Evolutionary conservation across 1,140 invertebrate species (phyloP).

Genomic region (Drosophila murphyi): DNA sequence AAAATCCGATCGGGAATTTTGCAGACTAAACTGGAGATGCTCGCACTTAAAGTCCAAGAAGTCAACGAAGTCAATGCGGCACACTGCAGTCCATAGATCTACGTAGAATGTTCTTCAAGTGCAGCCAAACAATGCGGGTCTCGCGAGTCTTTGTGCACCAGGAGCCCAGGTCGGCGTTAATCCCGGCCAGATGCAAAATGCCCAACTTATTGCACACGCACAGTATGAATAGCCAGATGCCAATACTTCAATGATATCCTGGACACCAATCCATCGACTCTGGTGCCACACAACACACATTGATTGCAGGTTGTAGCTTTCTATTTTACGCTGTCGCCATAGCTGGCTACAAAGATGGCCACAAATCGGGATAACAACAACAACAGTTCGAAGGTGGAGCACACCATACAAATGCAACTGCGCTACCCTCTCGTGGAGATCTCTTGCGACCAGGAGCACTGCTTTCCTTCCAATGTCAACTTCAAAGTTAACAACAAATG

Average conservation of each 20-base stretch:
- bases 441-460: conserved; percentile 96
- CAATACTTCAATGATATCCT: conserved; percentile 96
- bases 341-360: conserved; percentile 95
- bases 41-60: conserved; percentile 92
- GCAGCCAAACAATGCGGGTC: conserved; percentile 68
- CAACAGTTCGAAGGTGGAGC: conserved; percentile 89
- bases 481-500: conserved; percentile 98
- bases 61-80: conserved; percentile 88
- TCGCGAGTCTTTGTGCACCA: conserved; percentile 58
- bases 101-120: conserved; percentile 77
- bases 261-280: conserved; percentile 94
- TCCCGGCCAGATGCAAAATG: conserved; percentile 55
- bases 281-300: conserved; percentile 91
- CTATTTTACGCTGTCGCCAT: conserved; percentile 95
- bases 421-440: conserved; percentile 96
- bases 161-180: conserved; percentile 53
- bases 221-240: conserved; percentile 84
- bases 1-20: conserved; percentile 94
- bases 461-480: conserved; percentile 96
- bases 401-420: conserved; percentile 90
- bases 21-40: conserved; percentile 88
- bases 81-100: conserved; percentile 75
- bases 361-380: conserved; percentile 88
- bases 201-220: conserved; percentile 70
- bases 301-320: conserved; percentile 94